Evolutionary conservation across 1,140 invertebrate genomes (phyloP).

Genomic region (Lysiphlebus fabarum): DNA sequence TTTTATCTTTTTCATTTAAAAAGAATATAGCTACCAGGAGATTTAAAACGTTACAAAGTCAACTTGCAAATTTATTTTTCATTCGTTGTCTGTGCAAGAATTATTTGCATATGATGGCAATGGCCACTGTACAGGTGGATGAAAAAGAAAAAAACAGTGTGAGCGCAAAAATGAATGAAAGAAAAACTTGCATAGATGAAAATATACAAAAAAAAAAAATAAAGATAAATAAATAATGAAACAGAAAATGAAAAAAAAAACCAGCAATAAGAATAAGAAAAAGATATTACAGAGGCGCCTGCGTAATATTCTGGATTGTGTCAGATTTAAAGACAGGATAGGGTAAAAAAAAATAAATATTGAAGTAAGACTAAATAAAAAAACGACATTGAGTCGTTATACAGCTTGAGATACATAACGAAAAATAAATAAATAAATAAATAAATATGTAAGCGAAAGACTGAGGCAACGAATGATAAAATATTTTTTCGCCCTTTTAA

Average conservation of each 20-base stretch:
- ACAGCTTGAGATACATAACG: conserved; percentile 20
- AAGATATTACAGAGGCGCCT: background rate
- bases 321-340: conserved; percentile 4
- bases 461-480: conserved; percentile 28
- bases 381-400: conserved; percentile 13
- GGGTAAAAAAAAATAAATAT: conserved; percentile 8
- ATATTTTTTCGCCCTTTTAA: conserved; percentile 29
- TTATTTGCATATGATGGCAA: conserved; percentile 32
- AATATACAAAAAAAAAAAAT: no score
- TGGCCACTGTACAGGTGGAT: no score
- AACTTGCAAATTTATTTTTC: conserved; percentile 33
- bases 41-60: conserved; percentile 1
- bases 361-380: background rate
- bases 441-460: conserved; percentile 10
- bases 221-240: background rate
- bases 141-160: no score
- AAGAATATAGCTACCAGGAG: background rate
- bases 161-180: no score
- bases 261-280: background rate
- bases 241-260: background rate
- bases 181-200: no score
- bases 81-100: conserved; percentile 21
- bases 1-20: background rate
- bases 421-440: conserved; percentile 16
- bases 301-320: background rate